These are phyloP conservation scores for Corvus moneduloides DNA, from an alignment of 2,113 vertebrate genomes.

Conservation along the genomic window DNA sequence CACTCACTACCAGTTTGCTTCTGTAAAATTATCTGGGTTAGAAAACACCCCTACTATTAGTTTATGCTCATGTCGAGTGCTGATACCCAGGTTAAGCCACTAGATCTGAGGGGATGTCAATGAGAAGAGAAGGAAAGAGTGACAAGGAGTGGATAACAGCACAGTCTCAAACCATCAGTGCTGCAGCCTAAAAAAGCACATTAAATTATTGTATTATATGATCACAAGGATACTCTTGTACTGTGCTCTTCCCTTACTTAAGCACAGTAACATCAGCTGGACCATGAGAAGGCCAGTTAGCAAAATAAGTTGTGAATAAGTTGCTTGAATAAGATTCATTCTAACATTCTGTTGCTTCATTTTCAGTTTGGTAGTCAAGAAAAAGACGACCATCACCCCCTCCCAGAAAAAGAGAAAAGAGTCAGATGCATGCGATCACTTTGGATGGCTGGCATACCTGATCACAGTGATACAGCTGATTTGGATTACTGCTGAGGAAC, in stretches of 20 bases:
- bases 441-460: not conserved
- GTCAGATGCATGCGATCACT: rapidly evolving
- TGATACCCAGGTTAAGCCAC: not conserved
- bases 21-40: not conserved
- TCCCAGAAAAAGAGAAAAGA: not conserved
- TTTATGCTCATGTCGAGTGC: not conserved
- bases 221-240: not conserved
- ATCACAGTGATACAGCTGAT: not conserved
- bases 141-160: rapidly evolving
- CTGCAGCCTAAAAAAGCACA: not conserved
- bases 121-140: not conserved
- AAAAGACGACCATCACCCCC: rapidly evolving
- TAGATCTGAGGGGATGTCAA: not conserved
- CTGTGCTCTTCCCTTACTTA: not conserved
- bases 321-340: not conserved
- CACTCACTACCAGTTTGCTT: not conserved
- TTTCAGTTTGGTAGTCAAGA: not conserved
- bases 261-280: not conserved
- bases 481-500: not conserved
- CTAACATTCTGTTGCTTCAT: not conserved
- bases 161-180: not conserved
- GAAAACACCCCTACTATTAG: not conserved
- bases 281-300: not conserved
- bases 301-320: not conserved
- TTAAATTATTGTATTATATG: not conserved